Evolutionary conservation across 1,140 invertebrate genomes (phyloP), one percentile per base, ranked within the genome.

Genomic region (Macrobrachium rosenbergii): DNA sequence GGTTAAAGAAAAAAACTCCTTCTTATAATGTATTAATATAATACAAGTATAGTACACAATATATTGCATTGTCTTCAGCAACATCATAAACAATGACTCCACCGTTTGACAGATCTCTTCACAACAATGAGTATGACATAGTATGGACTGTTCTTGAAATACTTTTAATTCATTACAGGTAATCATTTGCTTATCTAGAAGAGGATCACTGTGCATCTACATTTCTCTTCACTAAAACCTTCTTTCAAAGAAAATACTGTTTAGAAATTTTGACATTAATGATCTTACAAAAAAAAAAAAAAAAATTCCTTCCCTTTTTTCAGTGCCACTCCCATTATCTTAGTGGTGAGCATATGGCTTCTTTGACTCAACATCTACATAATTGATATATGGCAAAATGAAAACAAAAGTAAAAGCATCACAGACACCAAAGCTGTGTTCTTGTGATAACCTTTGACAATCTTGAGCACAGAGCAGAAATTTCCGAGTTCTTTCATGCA

Each of bases 31-130:
- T 82, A 87, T 87, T 82, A 84, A 84, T 84, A 84, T 84, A 84
- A 84, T 84, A 84, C 83, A 84, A 84, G 58, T 84, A 84, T 84
- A 75, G 62, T 77, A 77, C 69, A 72, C 37, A 72, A 84, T 64
- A 84, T 84, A 84, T 84, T 84, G 83, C 83, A 84, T 84, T 84
- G 83, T 84, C 62, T 77, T 78, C 76, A 67, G 62, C 79, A 81
- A 81, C 83, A 84, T 84, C 83, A 84, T 75, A 76, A 76, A 75
- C 82, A 76, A 52, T 84, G 52, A 67, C 83, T 84, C 62, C 83
- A 78, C 83, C 75, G 23, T 84, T 77, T 77, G 11, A 73, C 64
- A 45, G 28, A 64, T 64, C n/a, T 28, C 62, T 67, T 64, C 19
- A 21, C 6, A 43, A 82, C 37, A 67, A 45, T 62, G 73, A 63